Conservation (phyloP, 1,140 invertebrate species). For the Heliconius himera region DNA sequence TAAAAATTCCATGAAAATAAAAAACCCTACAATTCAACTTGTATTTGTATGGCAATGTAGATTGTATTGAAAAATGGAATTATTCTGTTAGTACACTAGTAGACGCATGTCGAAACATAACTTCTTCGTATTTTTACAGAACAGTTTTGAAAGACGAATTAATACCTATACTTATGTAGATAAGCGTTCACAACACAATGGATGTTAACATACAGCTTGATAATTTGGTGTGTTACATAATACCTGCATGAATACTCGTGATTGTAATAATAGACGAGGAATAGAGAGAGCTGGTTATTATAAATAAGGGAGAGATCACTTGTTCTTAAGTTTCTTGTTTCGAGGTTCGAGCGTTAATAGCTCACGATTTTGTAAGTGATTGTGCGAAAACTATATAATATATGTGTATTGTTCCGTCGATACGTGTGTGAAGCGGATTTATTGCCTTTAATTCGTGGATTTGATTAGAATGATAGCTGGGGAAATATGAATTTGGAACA, state of each 20-base stretch:
- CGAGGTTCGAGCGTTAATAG: constrained; percentile 51
- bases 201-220: constrained; percentile 72
- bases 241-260: constrained; percentile 69
- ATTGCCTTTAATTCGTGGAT: constrained; percentile 65
- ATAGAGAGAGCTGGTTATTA: constrained; percentile 73
- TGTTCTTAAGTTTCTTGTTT: constrained; percentile 54
- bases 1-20: not conserved
- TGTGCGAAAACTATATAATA: constrained; percentile 61
- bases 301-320: constrained; percentile 71
- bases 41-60: constrained; percentile 19
- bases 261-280: constrained; percentile 67
- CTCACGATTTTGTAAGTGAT: constrained; percentile 59
- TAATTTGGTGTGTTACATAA: constrained; percentile 77
- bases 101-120: constrained; percentile 66
- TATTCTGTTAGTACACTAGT: constrained; percentile 54
- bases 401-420: constrained; percentile 62
- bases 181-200: constrained; percentile 73
- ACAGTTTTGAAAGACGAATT: constrained; percentile 78
- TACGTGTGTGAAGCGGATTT: constrained; percentile 62
- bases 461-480: constrained; percentile 41
- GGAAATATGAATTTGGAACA: constrained; percentile 38
- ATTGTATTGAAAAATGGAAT: constrained; percentile 69
- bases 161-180: constrained; percentile 81
- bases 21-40: not conserved
- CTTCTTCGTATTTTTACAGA: constrained; percentile 66